Base-by-base conservation (phyloP, 2,888 invertebrate species). In the Hemaris fuciformis region DNA sequence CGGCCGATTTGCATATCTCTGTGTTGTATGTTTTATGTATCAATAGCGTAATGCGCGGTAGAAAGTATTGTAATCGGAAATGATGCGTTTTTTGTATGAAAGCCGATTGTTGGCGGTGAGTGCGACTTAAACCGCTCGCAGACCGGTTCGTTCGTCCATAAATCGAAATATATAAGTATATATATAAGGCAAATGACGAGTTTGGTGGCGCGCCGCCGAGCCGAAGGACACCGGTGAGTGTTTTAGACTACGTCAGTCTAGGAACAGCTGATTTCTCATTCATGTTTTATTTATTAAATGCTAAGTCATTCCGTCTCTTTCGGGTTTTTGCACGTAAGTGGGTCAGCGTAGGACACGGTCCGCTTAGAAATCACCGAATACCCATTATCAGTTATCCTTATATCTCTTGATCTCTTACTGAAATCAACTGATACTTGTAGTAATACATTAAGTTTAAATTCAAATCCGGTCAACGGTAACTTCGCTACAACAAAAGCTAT, bases 121-220 rank as follows among this genome's bases (percentile, higher is more conserved):
- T 84, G 60, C 84, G 86, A 83, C 81, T 84, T 80, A 83, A 83
- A 78, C 76, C 77, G 79, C 75, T 74, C 77, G 78, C 76, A 69
- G 87, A 90, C 91, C 91, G 91, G 91, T 90, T 90, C 81, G 91
- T 90, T 90, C 80, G 72, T 73, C 73, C 82, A 85, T 86, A 86
- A 89, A 87, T 86, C 83, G 86, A 84, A 86, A 75, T 70, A 71
- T 73, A 72, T 73, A 74, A 68, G 74, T 53, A 34, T 48, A 66
- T n/a, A n/a, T n/a, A n/a, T 68, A 64, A 65, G 61, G 66, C 70
- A 67, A 64, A 61, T 66, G 71, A 63, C 68, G 59, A 68, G 65
- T 69, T 65, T 70, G 70, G 71, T 79, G 73, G 71, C 73, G 69
- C 75, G 76, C 75, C 75, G 80, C 81, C 77, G 77, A 84, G 81